Conservation (phyloP, 2,797 vertebrate genomes). For the Artibeus lituratus region DNA sequence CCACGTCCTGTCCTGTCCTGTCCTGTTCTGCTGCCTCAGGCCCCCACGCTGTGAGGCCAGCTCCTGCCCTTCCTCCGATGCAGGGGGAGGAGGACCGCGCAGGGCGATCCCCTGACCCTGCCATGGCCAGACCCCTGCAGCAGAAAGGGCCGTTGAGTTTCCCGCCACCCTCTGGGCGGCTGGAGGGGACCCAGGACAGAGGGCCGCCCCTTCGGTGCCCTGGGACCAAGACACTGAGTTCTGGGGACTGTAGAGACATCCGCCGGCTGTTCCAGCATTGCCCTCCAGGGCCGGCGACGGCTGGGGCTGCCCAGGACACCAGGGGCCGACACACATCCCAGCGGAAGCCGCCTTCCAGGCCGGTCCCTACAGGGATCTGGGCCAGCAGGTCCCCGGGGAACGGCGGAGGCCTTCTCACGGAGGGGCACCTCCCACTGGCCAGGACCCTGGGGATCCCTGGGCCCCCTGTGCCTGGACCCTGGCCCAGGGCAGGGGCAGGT, state of each 20-base stretch:
- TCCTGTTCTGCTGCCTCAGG: too few relatives aligned
- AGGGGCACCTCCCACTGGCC: neutral
- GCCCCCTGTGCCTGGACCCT: neutral
- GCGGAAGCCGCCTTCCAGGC: neutral
- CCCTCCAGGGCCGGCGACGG: neutral
- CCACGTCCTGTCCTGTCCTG: neutral
- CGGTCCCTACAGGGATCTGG: fast-evolving
- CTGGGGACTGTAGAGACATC: neutral
- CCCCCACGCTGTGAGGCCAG: neutral
- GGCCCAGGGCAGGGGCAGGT: neutral
- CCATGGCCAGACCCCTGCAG: fast-evolving
- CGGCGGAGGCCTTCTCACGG: neutral
- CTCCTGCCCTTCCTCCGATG: neutral
- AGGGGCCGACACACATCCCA: too few relatives aligned
- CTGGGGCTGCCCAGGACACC: neutral
- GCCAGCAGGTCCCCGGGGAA: neutral
- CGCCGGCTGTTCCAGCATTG: neutral
- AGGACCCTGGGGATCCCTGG: neutral
- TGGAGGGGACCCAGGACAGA: neutral
- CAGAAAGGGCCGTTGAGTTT: fast-evolving
- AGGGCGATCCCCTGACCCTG: neutral
- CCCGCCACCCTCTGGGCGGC: neutral
- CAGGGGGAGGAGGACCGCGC: fast-evolving
- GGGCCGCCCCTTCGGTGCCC: fast-evolving
- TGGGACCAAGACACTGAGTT: fast-evolving